Evolutionary conservation across 1,140 invertebrate genomes (phyloP).

Genomic region (Tetranychus cinnabarinus): DNA sequence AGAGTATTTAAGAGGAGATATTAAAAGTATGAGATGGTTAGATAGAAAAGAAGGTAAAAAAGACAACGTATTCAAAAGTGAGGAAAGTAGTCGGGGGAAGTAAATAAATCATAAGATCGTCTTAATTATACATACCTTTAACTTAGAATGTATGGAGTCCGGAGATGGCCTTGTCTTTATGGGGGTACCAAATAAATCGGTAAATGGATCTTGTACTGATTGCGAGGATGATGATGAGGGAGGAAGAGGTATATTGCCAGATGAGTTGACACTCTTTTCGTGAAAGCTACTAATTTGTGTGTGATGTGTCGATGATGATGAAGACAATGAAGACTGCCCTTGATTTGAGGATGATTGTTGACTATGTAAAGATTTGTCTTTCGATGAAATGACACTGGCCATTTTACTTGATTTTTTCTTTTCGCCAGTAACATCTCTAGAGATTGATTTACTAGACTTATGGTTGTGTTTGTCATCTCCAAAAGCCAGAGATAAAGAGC

Average conservation of each 20-base stretch:
- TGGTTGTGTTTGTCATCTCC: neutral
- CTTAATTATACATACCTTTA: neutral
- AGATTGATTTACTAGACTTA: neutral
- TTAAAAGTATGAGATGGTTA: too few species aligned
- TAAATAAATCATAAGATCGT: neutral
- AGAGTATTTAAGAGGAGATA: too few species aligned
- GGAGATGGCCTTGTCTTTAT: constrained; percentile 39
- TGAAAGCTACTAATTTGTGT: neutral
- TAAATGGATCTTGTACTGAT: constrained; percentile 33
- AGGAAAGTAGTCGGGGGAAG: neutral
- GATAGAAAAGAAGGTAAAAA: neutral
- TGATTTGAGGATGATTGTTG: neutral
- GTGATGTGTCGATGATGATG: neutral
- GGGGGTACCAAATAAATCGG: constrained; percentile 49
- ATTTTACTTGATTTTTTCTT: neutral
- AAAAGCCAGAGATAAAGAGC: too few species aligned
- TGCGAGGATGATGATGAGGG: neutral
- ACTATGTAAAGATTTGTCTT: neutral
- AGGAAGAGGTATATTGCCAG: too few species aligned
- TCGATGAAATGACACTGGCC: neutral
- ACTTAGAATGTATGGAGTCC: constrained; percentile 18
- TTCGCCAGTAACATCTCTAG: neutral
- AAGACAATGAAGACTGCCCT: neutral
- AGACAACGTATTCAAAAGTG: neutral
- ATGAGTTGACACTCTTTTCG: neutral